phyloP scores from a whole-genome alignment of 2,797 vertebrate genomes.

The Hippocampus kuda region DNA sequence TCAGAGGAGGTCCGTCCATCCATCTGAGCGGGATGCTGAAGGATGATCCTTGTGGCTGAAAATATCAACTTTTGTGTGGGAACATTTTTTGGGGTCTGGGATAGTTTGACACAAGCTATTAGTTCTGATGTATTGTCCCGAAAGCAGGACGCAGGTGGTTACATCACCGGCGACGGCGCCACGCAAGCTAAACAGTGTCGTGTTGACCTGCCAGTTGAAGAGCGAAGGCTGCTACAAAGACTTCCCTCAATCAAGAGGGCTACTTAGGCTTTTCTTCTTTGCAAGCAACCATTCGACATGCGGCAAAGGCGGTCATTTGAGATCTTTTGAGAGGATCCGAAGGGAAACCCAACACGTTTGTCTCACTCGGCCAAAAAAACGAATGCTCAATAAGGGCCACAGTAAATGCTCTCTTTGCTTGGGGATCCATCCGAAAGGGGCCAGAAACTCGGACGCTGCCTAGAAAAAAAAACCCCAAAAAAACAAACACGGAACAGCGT shows the following conservation, averaged over 20 bases:
- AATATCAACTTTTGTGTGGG: conserved; percentile 27
- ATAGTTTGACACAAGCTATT: conserved; percentile 38
- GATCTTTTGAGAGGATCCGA: conserved; percentile 61
- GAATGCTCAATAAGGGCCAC: conserved; percentile 74
- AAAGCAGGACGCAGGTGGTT: conserved; percentile 45
- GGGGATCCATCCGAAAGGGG: conserved; percentile 34
- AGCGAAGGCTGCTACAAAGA: conserved; percentile 25
- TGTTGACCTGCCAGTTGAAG: conserved; percentile 33
- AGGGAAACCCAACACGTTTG: conserved; percentile 70
- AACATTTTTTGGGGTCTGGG: conserved; percentile 21
- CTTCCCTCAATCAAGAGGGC: conserved; percentile 22
- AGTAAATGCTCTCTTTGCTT: conserved; percentile 68
- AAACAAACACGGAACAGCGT: conserved; percentile 29
- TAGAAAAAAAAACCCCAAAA: too few species aligned
- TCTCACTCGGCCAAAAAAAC: conserved; percentile 42
- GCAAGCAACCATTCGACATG: conserved; percentile 60
- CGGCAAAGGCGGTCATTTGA: conserved; percentile 50
- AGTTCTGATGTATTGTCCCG: conserved; percentile 25
- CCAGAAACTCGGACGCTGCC: conserved; percentile 39
- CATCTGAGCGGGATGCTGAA: conserved; percentile 31
- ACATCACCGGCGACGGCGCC: conserved; percentile 49
- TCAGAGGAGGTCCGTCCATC: conserved; percentile 6
- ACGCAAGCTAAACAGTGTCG: conserved; percentile 22
- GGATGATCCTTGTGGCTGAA: conserved; percentile 27
- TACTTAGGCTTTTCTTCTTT: conserved; percentile 48